Evolutionary conservation across 2,113 vertebrate genomes (phyloP), one percentile per base, ranked within the genome.

Genomic region (Pteronura brasiliensis): DNA sequence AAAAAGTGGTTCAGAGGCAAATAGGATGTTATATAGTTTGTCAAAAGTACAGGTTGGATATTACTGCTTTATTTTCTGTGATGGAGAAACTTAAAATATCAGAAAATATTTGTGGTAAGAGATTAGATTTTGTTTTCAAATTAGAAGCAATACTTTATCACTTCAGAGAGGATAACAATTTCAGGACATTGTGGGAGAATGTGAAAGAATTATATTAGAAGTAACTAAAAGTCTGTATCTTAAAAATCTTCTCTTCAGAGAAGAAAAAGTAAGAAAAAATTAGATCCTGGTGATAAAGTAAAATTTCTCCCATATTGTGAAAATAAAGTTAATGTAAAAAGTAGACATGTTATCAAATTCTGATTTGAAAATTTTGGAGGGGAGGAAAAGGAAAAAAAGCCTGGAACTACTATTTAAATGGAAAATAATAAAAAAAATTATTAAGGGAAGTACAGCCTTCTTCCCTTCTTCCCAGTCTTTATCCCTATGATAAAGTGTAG

Each of bases 271-370:
- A 67, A 61, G 31, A 57, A 67, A 57, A 93, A 77, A 31, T 63
- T 80, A 71, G 5, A 13, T 80, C 47, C 63, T 94, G 34, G 71
- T 71, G 83, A 88, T 67, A 89, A 84, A 39, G 49, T 69, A 89
- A 84, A 34, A 59, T 61, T 49, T 94, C 23, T 39, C 12, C 47
- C 42, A 63, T 83, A 81, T 34, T 67, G 59, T 77, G 67, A 59
- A 88, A 82, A 69, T 74, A 74, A 42, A 88, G 67, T 95, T 88
- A 92, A 83, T 88, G 4, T 92, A 77, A 94, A 94, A 94, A 25
- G 59, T 88, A 94, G 47, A 61, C 47, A 15, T 87, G 27, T 81
- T 92, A 67, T 29, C 82, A 42, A 52, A 92, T 88, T 88, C 82
- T 77, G 34, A 83, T 76, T 95, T 88, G 67, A 69, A 76, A 76